Base-by-base conservation (phyloP, 2,113 vertebrate species). In the Hystrix brachyura region DNA sequence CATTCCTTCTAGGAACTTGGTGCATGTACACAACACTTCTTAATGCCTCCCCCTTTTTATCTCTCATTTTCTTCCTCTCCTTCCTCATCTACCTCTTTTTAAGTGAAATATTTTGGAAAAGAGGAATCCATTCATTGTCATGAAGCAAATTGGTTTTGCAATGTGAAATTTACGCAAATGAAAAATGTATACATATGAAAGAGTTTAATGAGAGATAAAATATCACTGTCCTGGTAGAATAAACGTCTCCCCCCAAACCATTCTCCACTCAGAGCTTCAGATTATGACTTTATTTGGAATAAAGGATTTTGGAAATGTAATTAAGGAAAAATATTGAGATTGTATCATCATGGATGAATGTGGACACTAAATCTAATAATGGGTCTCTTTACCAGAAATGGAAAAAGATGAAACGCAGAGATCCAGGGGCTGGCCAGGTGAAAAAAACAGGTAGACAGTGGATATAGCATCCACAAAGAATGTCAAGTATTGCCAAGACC, bases 381-480 rank as follows among this genome's bases (percentile, higher is more conserved):
- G 34, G n/a, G 5, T 17, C 2, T 57, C 18, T 10, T 59, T 34
- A 29, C 79, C 8, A 84, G 25, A 53, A 23, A 53, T 5, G 46
- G 17, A 48, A 76, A 83, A 71, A 0, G 34, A 18, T 29, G 32
- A 11, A 53, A 59, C n/a, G 76, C 6, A n/a, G 46, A 72, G 17
- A 80, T 0, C 4, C 21, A 0, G 1, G 19, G 48, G 11, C 38
- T 57, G n/a, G 3, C 6, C 29, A 7, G 11, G 15, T 87, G 34
- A 67, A 65, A 38, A 38, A 9, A 25, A 25, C 43, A 29, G 55
- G 14, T 32, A 38, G 23, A 51, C 48, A 13, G 11, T 76, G 27
- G 2, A 69, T 10, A 5, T 27, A n/a, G 5, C 3, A 19, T 51
- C 2, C 6, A 13, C 34, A 69, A 71, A 32, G 38, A 69, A 38